Conservation (phyloP, 2,888 invertebrate species). For the Globia sparganii region DNA sequence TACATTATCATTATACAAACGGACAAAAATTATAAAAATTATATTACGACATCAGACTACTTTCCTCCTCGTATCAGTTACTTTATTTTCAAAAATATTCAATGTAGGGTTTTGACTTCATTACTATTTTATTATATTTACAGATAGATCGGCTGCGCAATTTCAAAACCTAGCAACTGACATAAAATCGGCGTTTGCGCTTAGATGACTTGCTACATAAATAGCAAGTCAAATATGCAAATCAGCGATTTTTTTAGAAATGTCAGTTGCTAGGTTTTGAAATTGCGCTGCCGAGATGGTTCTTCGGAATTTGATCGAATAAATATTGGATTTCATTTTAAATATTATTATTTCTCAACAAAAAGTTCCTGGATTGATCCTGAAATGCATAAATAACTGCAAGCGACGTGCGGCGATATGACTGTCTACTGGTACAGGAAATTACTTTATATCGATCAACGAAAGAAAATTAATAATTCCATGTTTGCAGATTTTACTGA, state of each 20-base stretch:
- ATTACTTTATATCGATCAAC: constrained; percentile 22
- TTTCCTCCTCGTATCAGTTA: not conserved
- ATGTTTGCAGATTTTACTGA: constrained; percentile 17
- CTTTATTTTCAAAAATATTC: not conserved
- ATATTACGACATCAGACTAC: not conserved
- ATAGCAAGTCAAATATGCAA: too few species aligned
- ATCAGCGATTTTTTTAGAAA: too few species aligned
- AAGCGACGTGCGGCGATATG: not conserved
- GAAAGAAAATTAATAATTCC: constrained; percentile 22
- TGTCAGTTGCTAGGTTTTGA: too few species aligned
- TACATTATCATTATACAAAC: too few species aligned
- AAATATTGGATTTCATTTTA: constrained; percentile 2
- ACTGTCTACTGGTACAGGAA: constrained; percentile 5
- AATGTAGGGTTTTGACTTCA: not conserved
- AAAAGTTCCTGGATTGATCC: not conserved
- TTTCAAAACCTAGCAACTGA: too few species aligned
- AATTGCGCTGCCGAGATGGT: too few species aligned
- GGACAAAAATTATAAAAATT: not conserved
- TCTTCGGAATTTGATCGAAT: not conserved
- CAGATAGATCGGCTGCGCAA: too few species aligned
- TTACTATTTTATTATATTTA: not conserved
- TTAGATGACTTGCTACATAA: too few species aligned
- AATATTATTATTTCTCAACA: constrained; percentile 2
- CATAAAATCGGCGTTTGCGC: too few species aligned
- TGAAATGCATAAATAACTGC: constrained; percentile 22